Evolutionary conservation across 2,888 invertebrate species (phyloP), one percentile per base, ranked within the genome.

Genomic region (Mimas tiliae): DNA sequence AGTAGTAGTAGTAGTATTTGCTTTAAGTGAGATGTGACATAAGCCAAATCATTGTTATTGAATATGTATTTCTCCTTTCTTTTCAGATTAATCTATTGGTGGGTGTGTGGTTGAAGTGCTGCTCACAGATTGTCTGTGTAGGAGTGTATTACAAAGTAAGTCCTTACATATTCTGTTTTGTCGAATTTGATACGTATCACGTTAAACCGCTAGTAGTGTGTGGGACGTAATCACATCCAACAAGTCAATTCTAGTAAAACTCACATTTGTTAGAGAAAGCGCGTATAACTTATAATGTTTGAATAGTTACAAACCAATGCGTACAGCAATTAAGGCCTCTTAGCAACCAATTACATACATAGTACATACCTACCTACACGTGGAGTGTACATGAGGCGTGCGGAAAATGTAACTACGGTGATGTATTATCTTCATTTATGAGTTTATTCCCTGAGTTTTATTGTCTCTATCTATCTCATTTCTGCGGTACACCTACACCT

Each of bases 41-140:
- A n/a, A n/a, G n/a, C n/a, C n/a, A n/a, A n/a, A n/a, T n/a, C n/a
- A n/a, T n/a, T n/a, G n/a, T n/a, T n/a, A n/a, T n/a, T n/a, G n/a
- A 42, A 58, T 14, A 58, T 19, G 19, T 42, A 12, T 42, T 6
- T 38, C 0, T 19, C 19, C 12, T 9, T 58, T 58, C 19, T 58
- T 58, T 58, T 12, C 58, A 58, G 58, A 58, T 21, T 42, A 42
- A 58, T 12, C 11, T 14, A 19, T 19, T 38, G 16, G 55, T 38
- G 55, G 58, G 58, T 55, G 58, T 55, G 55, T 38, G 55, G 34
- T 58, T 38, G 16, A 38, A 58, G 38, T 19, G 55, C 16, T 58
- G 11, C 38, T 58, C 11, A 38, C 9, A 6, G 58, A 58, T 19
- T 58, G n/a, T 38, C 7, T 38, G 53, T 52, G 47, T 33, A 55